Evolutionary conservation across 30 jellyfish, hydroid and myxozoan genomes (phyloP), one percentile per base, ranked within the genome.

Genomic region (Chironex yamaguchii): DNA sequence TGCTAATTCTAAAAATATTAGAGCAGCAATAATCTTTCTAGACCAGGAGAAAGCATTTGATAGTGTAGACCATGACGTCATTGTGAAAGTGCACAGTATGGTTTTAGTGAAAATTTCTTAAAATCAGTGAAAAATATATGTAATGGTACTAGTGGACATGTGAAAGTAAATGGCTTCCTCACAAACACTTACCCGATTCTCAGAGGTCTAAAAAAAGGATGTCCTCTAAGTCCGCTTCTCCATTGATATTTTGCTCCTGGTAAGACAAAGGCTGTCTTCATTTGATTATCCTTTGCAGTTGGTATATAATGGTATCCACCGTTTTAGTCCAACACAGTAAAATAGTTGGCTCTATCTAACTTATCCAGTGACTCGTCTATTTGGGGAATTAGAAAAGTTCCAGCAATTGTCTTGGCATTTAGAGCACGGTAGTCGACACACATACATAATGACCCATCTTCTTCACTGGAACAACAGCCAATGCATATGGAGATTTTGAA

Each of bases 191-290:
- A n/a, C n/a, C n/a, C n/a, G n/a, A n/a, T n/a, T n/a, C n/a, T n/a
- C n/a, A n/a, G n/a, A n/a, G n/a, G n/a, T n/a, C n/a, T n/a, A n/a
- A n/a, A n/a, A n/a, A n/a, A n/a, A n/a, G n/a, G n/a, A n/a, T n/a
- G n/a, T n/a, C n/a, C n/a, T n/a, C n/a, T n/a, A n/a, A n/a, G n/a
- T n/a, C n/a, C n/a, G n/a, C 14, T 17, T 25, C 20, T 65, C 79
- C 79, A 65, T 65, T 65, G 79, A 65, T 21, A 65, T 65, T 65
- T 65, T 6, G 52, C 79, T 65, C 51, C 79, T 21, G 79, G 79
- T 24, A 65, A 3, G 4, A 65, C 72, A 26, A 42, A 42, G 3
- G 79, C 79, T 1, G 79, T 65, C 33, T 65, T 65, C 4, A 2
- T 25, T 1, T 25, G 49, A 29, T 65, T 51, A 4, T 65, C 64